Evolutionary conservation across 2,888 invertebrate genomes (phyloP).

Genomic region (Lottia gigantea): DNA sequence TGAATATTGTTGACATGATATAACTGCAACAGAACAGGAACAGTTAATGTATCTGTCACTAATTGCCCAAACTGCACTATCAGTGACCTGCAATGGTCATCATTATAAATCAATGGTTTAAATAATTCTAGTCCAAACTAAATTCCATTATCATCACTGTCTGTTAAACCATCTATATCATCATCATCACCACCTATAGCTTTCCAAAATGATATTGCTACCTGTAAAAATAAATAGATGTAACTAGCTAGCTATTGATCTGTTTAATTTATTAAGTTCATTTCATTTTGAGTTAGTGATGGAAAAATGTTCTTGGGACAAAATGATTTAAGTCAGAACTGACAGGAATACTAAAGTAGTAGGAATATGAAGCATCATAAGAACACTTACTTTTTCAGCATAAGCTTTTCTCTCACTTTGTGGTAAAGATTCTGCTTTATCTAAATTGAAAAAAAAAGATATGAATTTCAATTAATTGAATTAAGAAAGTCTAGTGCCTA

Average conservation of each 20-base stretch:
- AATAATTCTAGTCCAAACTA: too few relatives aligned
- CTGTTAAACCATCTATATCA: slow-evolving; percentile 71
- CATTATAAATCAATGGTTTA: too few relatives aligned
- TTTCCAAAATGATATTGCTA: slow-evolving; percentile 80
- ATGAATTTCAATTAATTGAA: not conserved
- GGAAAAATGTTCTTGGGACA: not conserved
- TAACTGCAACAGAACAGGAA: too few relatives aligned
- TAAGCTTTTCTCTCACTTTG: slow-evolving; percentile 76
- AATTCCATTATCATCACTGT: slow-evolving; percentile 32
- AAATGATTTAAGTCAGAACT: too few relatives aligned
- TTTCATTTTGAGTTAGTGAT: slow-evolving; percentile 7
- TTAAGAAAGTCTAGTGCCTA: too few relatives aligned
- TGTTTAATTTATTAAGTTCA: not conserved
- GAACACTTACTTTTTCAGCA: slow-evolving; percentile 74
- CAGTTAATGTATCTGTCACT: too few relatives aligned
- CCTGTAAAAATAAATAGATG: slow-evolving; percentile 53
- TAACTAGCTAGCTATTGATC: not conserved
- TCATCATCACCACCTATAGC: slow-evolving; percentile 79
- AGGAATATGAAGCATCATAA: not conserved
- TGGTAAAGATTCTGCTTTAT: slow-evolving; percentile 74
- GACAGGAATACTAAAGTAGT: too few relatives aligned
- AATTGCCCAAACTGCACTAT: too few relatives aligned
- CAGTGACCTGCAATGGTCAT: too few relatives aligned
- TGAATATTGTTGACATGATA: too few relatives aligned
- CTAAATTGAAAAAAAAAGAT: slow-evolving; percentile 47